Conservation (phyloP, 2,797 vertebrate genomes). For the Lacerta agilis region DNA sequence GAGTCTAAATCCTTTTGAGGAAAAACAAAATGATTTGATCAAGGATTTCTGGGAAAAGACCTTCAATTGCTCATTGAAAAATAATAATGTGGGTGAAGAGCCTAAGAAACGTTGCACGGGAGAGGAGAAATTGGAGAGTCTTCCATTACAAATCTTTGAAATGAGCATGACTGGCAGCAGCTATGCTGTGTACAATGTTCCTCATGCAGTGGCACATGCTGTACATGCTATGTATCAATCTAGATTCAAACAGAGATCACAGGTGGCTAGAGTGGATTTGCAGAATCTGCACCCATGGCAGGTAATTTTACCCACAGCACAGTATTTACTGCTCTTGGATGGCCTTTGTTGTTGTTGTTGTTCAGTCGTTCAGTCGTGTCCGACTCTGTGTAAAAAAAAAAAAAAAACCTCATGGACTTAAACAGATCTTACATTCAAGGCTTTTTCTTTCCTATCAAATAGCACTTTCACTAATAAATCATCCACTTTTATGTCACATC, state of each 20-base stretch:
- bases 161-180: background rate
- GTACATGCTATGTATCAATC: background rate
- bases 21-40: background rate
- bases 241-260: background rate
- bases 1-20: background rate
- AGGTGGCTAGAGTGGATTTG: background rate
- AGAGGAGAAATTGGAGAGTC: background rate
- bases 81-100: too few relatives aligned
- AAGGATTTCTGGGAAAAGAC: conserved; percentile 12
- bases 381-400: too few relatives aligned
- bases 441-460: too few relatives aligned
- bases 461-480: too few relatives aligned
- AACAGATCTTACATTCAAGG: too few relatives aligned
- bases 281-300: background rate
- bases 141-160: background rate
- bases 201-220: background rate
- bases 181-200: conserved; percentile 22
- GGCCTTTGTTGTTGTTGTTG: too few relatives aligned
- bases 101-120: background rate
- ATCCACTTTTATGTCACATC: too few relatives aligned
- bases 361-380: too few relatives aligned
- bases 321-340: background rate
- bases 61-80: background rate
- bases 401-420: too few relatives aligned
- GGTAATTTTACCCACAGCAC: background rate